These are phyloP conservation scores for Drosophila tsacasi DNA, from an alignment of 1,140 invertebrate species.

Conservation along the genomic window DNA sequence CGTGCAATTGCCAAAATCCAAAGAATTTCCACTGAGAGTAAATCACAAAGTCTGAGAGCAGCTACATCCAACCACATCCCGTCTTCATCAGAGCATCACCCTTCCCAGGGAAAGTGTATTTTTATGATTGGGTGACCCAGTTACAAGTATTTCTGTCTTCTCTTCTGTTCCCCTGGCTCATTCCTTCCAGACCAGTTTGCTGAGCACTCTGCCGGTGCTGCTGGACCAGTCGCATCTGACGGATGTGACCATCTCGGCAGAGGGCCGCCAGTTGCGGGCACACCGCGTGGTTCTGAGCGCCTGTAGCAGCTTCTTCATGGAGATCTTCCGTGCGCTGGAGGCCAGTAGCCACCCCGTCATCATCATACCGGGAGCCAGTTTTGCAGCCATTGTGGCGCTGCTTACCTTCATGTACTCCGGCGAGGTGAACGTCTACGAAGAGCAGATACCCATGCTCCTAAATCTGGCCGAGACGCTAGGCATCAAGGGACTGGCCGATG, in stretches of 20 bases:
- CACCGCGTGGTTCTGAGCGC: slow-evolving; percentile 95
- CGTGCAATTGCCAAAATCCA: slow-evolving; percentile 78
- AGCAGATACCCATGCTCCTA: slow-evolving; percentile 92
- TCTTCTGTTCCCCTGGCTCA: slow-evolving; percentile 2
- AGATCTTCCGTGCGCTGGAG: slow-evolving; percentile 92
- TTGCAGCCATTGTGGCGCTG: slow-evolving; percentile 92
- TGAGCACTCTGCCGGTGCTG: slow-evolving; percentile 93
- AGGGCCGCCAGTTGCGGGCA: slow-evolving; percentile 91
- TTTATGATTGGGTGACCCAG: slow-evolving; percentile 58
- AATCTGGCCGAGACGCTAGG: slow-evolving; percentile 93
- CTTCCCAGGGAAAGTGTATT: slow-evolving; percentile 48
- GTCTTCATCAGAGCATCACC: slow-evolving; percentile 11
- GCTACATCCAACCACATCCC: slow-evolving; percentile 52
- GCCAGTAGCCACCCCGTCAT: slow-evolving; percentile 92
- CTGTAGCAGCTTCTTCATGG: slow-evolving; percentile 96
- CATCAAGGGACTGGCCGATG: slow-evolving; percentile 94
- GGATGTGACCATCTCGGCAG: slow-evolving; percentile 95
- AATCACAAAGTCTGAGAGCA: slow-evolving; percentile 59
- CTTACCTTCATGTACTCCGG: slow-evolving; percentile 97
- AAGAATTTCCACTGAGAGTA: slow-evolving; percentile 70
- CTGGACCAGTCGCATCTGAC: slow-evolving; percentile 94
- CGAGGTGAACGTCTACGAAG: slow-evolving; percentile 94
- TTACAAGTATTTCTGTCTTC: slow-evolving; percentile 19
- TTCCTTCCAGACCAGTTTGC: slow-evolving; percentile 88
- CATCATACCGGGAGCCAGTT: slow-evolving; percentile 92